Conservation (phyloP, 2,888 invertebrate species). For the Sialis fuliginosa region DNA sequence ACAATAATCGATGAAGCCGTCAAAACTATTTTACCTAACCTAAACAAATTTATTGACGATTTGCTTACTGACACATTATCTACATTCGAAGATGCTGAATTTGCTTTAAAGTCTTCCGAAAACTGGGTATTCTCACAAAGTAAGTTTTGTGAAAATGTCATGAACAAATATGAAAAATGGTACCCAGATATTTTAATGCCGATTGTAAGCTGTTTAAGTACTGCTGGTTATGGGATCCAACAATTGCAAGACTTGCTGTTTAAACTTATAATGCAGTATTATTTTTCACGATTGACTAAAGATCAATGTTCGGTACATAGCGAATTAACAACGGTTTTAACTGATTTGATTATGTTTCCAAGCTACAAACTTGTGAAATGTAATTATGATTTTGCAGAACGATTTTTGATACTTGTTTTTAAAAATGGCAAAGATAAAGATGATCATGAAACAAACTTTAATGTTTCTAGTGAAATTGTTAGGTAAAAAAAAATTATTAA, state of each 20-base stretch:
- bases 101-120: constrained; percentile 7
- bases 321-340: not conserved
- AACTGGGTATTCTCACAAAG: constrained; percentile 35
- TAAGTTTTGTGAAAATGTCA: constrained; percentile 35
- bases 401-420: too few relatives aligned
- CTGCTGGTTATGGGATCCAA: constrained; percentile 45
- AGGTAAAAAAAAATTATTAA: too few relatives aligned
- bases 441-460: too few relatives aligned
- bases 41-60: constrained; percentile 9
- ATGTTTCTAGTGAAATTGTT: too few relatives aligned
- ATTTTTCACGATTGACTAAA: constrained; percentile 8
- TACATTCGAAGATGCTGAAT: too few relatives aligned
- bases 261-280: constrained; percentile 25
- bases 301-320: not conserved
- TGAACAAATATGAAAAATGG: constrained; percentile 36
- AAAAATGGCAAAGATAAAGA: too few relatives aligned
- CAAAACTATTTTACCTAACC: constrained; percentile 10
- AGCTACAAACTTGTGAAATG: not conserved
- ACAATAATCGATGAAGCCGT: constrained; percentile 2
- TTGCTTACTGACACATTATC: constrained; percentile 4
- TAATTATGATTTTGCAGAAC: not conserved
- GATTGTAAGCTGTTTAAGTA: constrained; percentile 45
- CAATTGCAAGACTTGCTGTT: constrained; percentile 33
- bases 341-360: not conserved
- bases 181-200: constrained; percentile 68